Base-by-base conservation (phyloP, 2,113 vertebrate species). In the Protobothrops mucrosquamatus region DNA sequence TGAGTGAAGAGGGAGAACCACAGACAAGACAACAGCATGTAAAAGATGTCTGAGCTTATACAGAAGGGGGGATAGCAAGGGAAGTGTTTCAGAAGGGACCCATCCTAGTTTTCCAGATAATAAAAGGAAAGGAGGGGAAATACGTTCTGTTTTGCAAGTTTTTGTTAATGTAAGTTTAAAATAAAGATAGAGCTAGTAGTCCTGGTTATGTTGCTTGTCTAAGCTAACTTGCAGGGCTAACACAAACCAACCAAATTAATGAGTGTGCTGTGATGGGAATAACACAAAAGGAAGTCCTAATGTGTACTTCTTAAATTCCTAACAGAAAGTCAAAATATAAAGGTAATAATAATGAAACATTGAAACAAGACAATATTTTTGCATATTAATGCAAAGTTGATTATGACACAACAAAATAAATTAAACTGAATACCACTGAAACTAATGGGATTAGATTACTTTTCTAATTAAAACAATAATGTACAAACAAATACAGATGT, bases 401-500 rank as follows among this genome's bases (percentile, higher is more conserved):
- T 54, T 74, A 6, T 69, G 29, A 85, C 1, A 81, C 1, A 69
- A 39, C 52, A 24, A 26, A 56, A 81, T 22, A 1, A 56, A 48
- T 57, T 56, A 22, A 85, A 12, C 39, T 59, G 23, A 64, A 46
- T 1, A 0, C 15, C 6, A 3, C 0, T 69, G 52, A 23, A 89
- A 7, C 4, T 3, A 22, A 55, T 91, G 55, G 20, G 0, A 23
- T 0, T 7, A 74, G 14, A 54, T 51, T 74, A 74, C 29, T 54
- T 7, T 85, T 90, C 51, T n/a, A 81, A 51, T 48, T 39, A 14
- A 18, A 57, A 48, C 0, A 39, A 20, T 74, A 29, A 3, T 9
- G n/a, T 24, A 39, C 0, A 0, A 90, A 85, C 8, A 59, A 22
- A 0, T 15, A 20, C 85, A 90, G 55, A 20, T 48, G 12, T n/a